A percentile compares a stretch with the other conserved stretches of the same genome.
Evolutionary conservation across 2,888 invertebrate genomes (phyloP).

Genomic region (Dasypogon diadema): DNA sequence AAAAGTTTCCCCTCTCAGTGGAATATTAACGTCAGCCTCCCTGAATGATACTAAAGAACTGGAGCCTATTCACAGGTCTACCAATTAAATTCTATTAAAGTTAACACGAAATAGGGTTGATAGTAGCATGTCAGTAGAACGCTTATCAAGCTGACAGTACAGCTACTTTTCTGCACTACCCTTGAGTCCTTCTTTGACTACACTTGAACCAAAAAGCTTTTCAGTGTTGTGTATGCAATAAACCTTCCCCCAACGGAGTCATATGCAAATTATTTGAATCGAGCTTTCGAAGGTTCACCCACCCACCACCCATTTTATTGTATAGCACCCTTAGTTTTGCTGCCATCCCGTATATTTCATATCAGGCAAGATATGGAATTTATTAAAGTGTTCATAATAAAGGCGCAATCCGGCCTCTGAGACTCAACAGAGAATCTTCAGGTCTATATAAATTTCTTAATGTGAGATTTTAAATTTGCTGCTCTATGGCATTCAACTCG

Average conservation of each 20-base stretch:
- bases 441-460: neutral
- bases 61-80: conserved; percentile 32
- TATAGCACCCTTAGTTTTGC: neutral
- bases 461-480: neutral
- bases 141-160: neutral
- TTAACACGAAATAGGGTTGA: conserved; percentile 12
- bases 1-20: neutral
- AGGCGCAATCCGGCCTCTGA: neutral
- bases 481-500: neutral
- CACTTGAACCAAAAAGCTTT: conserved; percentile 30
- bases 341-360: neutral
- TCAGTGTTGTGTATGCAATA: conserved; percentile 33
- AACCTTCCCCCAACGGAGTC: conserved; percentile 17
- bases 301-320: neutral
- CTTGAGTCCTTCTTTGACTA: neutral
- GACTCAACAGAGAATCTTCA: neutral
- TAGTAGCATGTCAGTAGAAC: conserved; percentile 18
- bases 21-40: neutral
- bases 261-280: conserved; percentile 28
- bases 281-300: neutral
- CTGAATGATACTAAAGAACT: neutral
- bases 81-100: conserved; percentile 47
- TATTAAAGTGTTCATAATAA: neutral
- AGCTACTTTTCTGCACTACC: too few relatives aligned
- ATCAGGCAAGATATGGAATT: neutral